phyloP scores from a whole-genome alignment of 2,888 invertebrate species.

The Aspidiotus rigidus region DNA sequence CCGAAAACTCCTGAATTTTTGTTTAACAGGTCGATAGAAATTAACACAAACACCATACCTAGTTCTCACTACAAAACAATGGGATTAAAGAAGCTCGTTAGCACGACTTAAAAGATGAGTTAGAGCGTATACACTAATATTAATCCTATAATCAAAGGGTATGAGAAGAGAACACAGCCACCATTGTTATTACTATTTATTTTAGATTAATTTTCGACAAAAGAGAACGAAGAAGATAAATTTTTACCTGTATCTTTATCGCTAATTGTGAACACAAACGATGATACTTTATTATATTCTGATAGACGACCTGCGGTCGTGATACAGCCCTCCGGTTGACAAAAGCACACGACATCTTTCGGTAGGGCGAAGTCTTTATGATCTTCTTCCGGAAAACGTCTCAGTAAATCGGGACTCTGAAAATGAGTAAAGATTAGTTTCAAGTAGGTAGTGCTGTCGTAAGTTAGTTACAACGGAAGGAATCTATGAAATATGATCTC shows the following conservation, averaged over 20 bases:
- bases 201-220: neutral
- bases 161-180: too few relatives aligned
- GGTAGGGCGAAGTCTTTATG: slow-evolving; percentile 96
- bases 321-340: slow-evolving; percentile 97
- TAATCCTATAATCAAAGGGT: neutral
- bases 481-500: too few relatives aligned
- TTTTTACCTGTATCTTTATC: slow-evolving; percentile 88
- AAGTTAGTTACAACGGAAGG: too few relatives aligned
- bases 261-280: slow-evolving; percentile 95
- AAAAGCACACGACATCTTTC: slow-evolving; percentile 97
- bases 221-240: neutral
- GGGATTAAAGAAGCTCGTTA: slow-evolving; percentile 1
- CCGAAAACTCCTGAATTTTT: slow-evolving; percentile 25
- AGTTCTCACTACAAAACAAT: slow-evolving; percentile 56
- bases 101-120: slow-evolving; percentile 15
- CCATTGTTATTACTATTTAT: too few relatives aligned
- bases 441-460: too few relatives aligned
- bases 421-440: slow-evolving; percentile 35
- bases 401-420: slow-evolving; percentile 84
- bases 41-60: slow-evolving; percentile 96
- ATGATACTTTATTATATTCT: slow-evolving; percentile 77
- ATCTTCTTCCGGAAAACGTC: slow-evolving; percentile 90
- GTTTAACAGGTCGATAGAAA: slow-evolving; percentile 70
- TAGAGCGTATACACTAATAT: slow-evolving; percentile 2
- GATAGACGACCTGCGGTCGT: slow-evolving; percentile 80